These are phyloP conservation scores for Euplexia lucipara DNA, from an alignment of 2,888 invertebrate species.

Conservation along the genomic window DNA sequence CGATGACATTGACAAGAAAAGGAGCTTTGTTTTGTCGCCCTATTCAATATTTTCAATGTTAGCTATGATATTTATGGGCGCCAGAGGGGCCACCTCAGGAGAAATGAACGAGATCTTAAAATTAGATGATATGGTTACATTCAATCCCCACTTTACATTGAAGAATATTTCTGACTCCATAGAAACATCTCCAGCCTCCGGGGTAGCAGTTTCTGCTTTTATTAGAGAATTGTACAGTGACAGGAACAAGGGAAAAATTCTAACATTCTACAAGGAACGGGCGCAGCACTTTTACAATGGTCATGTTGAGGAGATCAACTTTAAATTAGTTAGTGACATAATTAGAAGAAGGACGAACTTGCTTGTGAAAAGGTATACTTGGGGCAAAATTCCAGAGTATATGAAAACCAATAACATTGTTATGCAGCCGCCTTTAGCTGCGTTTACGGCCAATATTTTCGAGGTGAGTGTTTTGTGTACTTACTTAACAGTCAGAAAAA, in stretches of 20 bases:
- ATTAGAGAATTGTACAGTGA: constrained; percentile 96
- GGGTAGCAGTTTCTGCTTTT: constrained; percentile 95
- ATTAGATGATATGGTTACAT: constrained; percentile 96
- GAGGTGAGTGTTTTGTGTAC: constrained; percentile 85
- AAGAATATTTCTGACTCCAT: constrained; percentile 96
- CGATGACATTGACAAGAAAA: constrained; percentile 93
- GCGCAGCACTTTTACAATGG: constrained; percentile 97
- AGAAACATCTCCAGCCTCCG: constrained; percentile 92
- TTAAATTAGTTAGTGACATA: constrained; percentile 95
- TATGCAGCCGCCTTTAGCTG: constrained; percentile 94
- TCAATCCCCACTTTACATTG: constrained; percentile 96
- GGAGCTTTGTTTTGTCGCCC: constrained; percentile 95
- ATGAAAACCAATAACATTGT: constrained; percentile 93
- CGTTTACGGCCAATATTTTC: constrained; percentile 95
- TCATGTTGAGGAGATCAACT: constrained; percentile 96
- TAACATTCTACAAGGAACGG: constrained; percentile 97
- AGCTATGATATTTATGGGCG: constrained; percentile 97
- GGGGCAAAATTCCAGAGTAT: constrained; percentile 94
- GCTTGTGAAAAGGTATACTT: constrained; percentile 94
- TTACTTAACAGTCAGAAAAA: not conserved
- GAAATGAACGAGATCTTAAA: constrained; percentile 97
- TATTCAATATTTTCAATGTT: constrained; percentile 96
- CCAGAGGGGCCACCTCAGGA: constrained; percentile 96
- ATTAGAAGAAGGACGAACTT: constrained; percentile 95
- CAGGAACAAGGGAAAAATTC: constrained; percentile 94